Evolutionary conservation across 2,888 invertebrate species (phyloP), one percentile per base, ranked within the genome.

Genomic region (Agrenia bidenticulata): DNA sequence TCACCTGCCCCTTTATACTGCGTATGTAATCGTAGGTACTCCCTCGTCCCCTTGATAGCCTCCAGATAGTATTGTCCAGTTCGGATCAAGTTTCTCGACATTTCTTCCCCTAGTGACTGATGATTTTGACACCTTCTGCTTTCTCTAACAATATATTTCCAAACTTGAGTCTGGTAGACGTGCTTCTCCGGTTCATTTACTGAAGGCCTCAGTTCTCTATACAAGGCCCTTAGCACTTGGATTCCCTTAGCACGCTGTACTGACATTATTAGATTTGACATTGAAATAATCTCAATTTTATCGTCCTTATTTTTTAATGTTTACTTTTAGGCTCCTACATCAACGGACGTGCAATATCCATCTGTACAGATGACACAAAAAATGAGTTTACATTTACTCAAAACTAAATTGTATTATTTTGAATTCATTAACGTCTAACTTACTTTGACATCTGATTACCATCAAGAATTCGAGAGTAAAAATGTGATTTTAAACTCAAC

Each of bases 1-100:
- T 94, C 94, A 1, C 94, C 93, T 78, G 85, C 87, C 17, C 90
- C 90, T 77, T 89, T 88, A 78, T 88, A 95, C 64, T 88, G 86
- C 0, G 81, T 79, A 70, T 87, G 86, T 15, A 95, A 85, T 78
- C 89, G 87, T 73, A 86, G 84, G 77, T 87, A 87, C 72, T 83
- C 82, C 67, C 92, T 84, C 1, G 84, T 81, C 77, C 90, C 88
- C 50, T 83, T 81, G 67, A 95, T 80, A 77, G 94, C 92, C 67
- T 88, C 89, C 9, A 85, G 81, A 79, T 94, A 96, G 0, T 89
- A 88, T 69, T 87, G 84, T 0, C 89, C 93, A 72, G 89, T 82
- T 73, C 86, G 89, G 62, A 87, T 83, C 17, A 69, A 49, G 54
- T 67, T 67, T 26, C 41, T 62, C 81, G 92, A 86, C 79, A 94